Evolutionary conservation across 2,797 vertebrate genomes (phyloP), one percentile per base, ranked within the genome.

Genomic region (Lacerta viridis): DNA sequence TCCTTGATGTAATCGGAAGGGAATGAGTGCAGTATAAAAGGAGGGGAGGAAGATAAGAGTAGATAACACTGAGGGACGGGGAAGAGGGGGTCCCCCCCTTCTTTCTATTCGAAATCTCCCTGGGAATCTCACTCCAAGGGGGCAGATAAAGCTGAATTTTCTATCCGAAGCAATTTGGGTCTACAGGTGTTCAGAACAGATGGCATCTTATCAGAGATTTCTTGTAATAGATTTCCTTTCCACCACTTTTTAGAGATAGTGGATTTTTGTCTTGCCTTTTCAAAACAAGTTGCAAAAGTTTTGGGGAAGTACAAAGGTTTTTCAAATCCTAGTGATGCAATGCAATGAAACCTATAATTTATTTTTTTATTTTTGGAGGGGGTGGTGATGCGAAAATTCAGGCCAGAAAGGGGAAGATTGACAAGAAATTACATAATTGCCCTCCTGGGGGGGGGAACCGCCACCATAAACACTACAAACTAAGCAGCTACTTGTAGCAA

Each of bases 161-260:
- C 86, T 92, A 91, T 89, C 91, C 90, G 92, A 95, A 94, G 93
- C 96, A 94, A 95, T 96, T 93, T 83, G 94, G 92, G 89, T 86
- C 88, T 94, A 94, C 93, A 95, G 91, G 88, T 94, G 88, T 93
- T 95, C 89, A 88, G 92, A 95, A 92, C 92, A 93, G 93, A 94
- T 93, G 92, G 89, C 93, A 95, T 95, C 93, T 96, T 96, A 96
- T 95, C 95, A 87, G 93, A 90, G 91, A 94, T 94, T 92, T 92
- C 90, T 86, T 74, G 92, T 95, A 94, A 95, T 94, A 95, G 94
- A 94, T 94, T 95, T 92, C 88, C 93, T 95, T 94, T 92, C 91
- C 94, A 92, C 89, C 55, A 86, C 87, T 89, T 20, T 61, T 76
- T 81, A 15, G 92, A 87, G 85, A 95, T 43, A 43, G n/a, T 59